Percentiles rank a stretch among this genome's conserved stretches.
phyloP scores from a whole-genome alignment of 2,113 vertebrate genomes.

The Bombycilla garrulus region DNA sequence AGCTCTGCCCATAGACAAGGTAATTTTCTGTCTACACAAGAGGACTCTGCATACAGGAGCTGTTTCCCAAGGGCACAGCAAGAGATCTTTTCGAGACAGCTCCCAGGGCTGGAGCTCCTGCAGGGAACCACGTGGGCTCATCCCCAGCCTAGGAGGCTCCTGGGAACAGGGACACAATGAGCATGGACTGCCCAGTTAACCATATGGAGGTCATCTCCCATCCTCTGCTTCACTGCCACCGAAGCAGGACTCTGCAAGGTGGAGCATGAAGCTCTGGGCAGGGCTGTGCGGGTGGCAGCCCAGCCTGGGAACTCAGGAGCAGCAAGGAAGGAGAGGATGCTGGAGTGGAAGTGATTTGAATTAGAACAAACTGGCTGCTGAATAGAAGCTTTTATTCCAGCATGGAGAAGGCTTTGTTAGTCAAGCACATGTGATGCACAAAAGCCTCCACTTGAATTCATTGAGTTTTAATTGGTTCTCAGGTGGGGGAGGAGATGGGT shows the following conservation, averaged over 20 bases:
- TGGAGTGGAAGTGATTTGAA: constrained; percentile 79
- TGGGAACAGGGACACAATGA: neutral
- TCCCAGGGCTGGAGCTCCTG: neutral
- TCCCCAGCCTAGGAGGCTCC: neutral
- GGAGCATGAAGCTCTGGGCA: neutral
- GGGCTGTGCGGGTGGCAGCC: constrained; percentile 2
- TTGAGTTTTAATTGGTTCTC: constrained; percentile 85
- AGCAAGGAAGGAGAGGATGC: constrained; percentile 65
- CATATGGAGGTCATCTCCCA: neutral
- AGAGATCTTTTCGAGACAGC: neutral
- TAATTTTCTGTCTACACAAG: neutral
- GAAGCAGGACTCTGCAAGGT: constrained; percentile 27
- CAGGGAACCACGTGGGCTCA: neutral
- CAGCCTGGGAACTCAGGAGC: constrained; percentile 72
- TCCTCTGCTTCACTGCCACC: neutral
- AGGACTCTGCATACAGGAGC: neutral
- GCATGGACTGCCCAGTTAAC: neutral
- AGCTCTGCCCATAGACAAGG: neutral
- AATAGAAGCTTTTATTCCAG: constrained; percentile 83
- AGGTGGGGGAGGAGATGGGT: constrained; percentile 83
- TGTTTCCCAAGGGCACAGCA: neutral
- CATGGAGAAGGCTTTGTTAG: constrained; percentile 80
- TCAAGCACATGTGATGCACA: constrained; percentile 80
- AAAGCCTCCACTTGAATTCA: constrained; percentile 83
- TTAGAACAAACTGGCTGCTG: constrained; percentile 77